Conservation (phyloP, 2,888 invertebrate species). For the Cylloceria caligata region DNA sequence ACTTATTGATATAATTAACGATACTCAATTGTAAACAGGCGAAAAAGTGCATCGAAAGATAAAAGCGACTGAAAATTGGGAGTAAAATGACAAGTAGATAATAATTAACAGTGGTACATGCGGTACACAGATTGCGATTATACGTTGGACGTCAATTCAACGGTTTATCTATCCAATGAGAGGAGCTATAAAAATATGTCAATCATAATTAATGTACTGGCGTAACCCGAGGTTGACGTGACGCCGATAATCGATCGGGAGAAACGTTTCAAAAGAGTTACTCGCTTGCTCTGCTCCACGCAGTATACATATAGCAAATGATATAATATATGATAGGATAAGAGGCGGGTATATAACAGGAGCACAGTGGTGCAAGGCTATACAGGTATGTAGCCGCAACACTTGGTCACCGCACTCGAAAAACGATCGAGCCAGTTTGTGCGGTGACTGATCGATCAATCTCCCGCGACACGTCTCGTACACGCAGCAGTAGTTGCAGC, state of each 20-base stretch:
- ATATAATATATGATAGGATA: neutral
- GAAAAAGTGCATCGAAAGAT: conserved; percentile 14
- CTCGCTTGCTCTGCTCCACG: neutral
- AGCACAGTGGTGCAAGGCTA: conserved; percentile 13
- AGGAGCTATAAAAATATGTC: conserved; percentile 51
- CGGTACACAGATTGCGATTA: neutral
- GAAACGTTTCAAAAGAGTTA: conserved; percentile 40
- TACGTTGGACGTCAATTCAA: neutral
- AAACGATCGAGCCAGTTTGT: conserved; percentile 33
- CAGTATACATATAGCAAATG: neutral
- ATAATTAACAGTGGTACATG: neutral
- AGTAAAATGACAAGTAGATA: neutral
- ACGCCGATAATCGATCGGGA: conserved; percentile 49
- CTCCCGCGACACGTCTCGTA: conserved; percentile 11
- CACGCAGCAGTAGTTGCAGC: conserved; percentile 8
- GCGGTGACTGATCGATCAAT: conserved; percentile 52
- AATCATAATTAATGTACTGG: conserved; percentile 50
- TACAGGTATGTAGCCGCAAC: conserved; percentile 17
- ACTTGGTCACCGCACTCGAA: conserved; percentile 33
- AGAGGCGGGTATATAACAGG: conserved; percentile 1
- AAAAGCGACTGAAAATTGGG: conserved; percentile 9
- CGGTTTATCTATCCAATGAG: conserved; percentile 44
- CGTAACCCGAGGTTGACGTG: conserved; percentile 13
- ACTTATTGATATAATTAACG: neutral
- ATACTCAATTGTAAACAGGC: neutral